Conservation (phyloP, 1,140 invertebrate species). For the Cotesia chilonis region DNA sequence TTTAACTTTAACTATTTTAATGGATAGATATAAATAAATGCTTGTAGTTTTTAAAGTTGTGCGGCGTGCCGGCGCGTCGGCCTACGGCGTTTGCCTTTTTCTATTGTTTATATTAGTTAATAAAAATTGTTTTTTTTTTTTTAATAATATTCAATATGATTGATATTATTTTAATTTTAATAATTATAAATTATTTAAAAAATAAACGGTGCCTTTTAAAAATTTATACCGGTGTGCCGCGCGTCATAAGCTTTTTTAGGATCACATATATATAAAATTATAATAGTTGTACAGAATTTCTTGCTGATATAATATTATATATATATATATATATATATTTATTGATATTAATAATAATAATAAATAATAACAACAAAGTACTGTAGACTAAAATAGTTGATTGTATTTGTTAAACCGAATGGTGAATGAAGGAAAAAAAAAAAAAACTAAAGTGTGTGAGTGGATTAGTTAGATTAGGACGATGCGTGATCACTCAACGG, state of each 20-base stretch:
- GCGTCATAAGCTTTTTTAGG: conserved; percentile 7
- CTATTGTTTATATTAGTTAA: background rate
- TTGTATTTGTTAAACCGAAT: background rate
- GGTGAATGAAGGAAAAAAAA: background rate
- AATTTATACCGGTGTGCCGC: conserved; percentile 17
- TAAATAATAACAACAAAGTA: conserved; percentile 14
- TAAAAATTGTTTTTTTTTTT: background rate
- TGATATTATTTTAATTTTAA: background rate
- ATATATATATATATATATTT: too few species aligned
- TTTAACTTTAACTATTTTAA: too few species aligned
- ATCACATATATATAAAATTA: too few species aligned
- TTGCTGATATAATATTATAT: too few species aligned
- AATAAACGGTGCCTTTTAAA: conserved; percentile 29
- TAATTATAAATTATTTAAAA: conserved; percentile 23
- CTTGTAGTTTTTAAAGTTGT: background rate
- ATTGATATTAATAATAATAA: conserved; percentile 36
- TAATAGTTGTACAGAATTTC: too few species aligned
- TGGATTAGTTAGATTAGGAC: conserved; percentile 27
- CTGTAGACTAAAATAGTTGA: background rate
- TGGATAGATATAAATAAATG: background rate
- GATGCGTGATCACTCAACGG: conserved; percentile 26
- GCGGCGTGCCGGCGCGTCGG: conserved; percentile 31
- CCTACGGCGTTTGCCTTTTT: background rate
- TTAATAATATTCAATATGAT: background rate
- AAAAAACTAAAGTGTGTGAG: background rate